Evolutionary conservation across 2,797 vertebrate genomes (phyloP).

Genomic region (Brachyrhaphis roseni): DNA sequence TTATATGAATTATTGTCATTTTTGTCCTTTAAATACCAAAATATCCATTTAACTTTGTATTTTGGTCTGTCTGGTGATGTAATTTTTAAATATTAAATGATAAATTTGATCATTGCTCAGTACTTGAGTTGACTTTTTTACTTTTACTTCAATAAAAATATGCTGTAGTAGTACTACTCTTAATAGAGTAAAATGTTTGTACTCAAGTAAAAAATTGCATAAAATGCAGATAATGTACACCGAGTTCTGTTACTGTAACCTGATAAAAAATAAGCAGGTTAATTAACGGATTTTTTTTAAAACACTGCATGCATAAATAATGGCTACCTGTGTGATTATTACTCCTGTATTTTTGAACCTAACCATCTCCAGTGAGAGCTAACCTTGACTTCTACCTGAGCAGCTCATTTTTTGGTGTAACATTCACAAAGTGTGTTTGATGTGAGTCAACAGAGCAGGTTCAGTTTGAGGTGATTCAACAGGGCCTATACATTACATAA

Average conservation of each 20-base stretch:
- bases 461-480: not conserved
- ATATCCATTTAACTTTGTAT: too few species aligned
- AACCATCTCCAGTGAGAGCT: not conserved
- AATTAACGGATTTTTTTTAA: too few species aligned
- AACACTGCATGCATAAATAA: not conserved
- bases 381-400: not conserved
- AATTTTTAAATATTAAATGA: too few species aligned
- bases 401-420: not conserved
- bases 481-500: constrained; percentile 48
- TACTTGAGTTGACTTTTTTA: too few species aligned
- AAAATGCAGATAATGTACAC: not conserved
- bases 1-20: too few species aligned
- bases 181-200: too few species aligned
- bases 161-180: too few species aligned
- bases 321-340: not conserved
- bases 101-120: too few species aligned
- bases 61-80: too few species aligned
- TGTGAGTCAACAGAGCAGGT: not conserved
- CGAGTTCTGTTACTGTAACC: not conserved
- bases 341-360: not conserved
- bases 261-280: not conserved
- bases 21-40: too few species aligned
- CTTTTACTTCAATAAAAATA: too few species aligned
- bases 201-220: too few species aligned
- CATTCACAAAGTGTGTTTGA: not conserved